phyloP scores from a whole-genome alignment of 2,888 invertebrate genomes.

The Galerucella pusilla region DNA sequence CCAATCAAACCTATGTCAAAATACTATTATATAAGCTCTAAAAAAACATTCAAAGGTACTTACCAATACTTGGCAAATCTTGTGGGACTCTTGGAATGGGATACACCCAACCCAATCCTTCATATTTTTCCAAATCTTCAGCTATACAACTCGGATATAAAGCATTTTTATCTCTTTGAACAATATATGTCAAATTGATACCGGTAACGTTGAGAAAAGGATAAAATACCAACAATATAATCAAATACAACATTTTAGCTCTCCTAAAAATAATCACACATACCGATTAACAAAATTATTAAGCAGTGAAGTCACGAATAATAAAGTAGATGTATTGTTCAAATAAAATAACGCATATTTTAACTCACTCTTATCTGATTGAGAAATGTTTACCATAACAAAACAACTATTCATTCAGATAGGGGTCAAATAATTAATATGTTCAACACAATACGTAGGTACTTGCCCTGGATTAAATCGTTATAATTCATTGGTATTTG shows the following conservation, averaged over 20 bases:
- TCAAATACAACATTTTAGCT: constrained; percentile 48
- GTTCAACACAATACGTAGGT: constrained; percentile 42
- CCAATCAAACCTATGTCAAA: not conserved
- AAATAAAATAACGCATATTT: constrained; percentile 3
- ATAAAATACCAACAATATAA: constrained; percentile 43
- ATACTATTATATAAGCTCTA: not conserved
- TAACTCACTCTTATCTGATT: constrained; percentile 27
- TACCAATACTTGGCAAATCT: constrained; percentile 55
- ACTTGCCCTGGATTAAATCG: constrained; percentile 48
- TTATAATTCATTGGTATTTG: constrained; percentile 42
- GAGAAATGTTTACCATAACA: constrained; percentile 31
- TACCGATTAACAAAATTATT: not conserved
- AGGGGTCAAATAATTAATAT: constrained; percentile 22
- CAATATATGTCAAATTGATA: constrained; percentile 57
- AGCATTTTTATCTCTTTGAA: constrained; percentile 50
- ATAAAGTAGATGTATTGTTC: not conserved
- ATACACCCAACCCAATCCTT: constrained; percentile 60
- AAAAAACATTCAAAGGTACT: constrained; percentile 37
- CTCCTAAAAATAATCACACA: constrained; percentile 39
- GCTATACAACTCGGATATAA: constrained; percentile 58
- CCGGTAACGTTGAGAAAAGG: constrained; percentile 39
- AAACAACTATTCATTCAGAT: constrained; percentile 22
- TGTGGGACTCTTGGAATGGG: constrained; percentile 53
- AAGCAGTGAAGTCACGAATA: not conserved
- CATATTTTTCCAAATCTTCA: constrained; percentile 57